phyloP scores from a whole-genome alignment of 2,888 invertebrate species.

The Xestia sexstrigata region DNA sequence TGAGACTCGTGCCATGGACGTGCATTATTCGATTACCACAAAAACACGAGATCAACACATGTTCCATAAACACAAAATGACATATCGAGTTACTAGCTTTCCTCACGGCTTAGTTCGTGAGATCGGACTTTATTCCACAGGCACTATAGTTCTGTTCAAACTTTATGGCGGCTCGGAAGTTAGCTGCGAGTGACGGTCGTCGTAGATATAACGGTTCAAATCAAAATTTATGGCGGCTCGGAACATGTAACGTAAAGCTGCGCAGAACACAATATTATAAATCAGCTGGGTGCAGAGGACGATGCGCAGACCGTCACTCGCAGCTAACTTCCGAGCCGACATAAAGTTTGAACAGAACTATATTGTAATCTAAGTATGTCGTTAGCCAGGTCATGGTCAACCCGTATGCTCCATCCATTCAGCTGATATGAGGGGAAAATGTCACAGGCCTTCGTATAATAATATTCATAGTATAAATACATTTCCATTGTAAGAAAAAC shows the following conservation, averaged over 20 bases:
- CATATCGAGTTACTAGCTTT: not conserved
- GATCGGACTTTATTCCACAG: not conserved
- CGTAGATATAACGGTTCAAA: not conserved
- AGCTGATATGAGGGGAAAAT: not conserved
- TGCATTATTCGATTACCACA: not conserved
- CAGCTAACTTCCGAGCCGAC: not conserved
- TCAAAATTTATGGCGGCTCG: not conserved
- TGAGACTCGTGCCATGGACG: not conserved
- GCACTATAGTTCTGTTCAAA: not conserved
- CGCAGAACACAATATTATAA: not conserved
- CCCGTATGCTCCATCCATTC: not conserved
- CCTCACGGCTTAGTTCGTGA: not conserved
- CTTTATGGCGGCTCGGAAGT: not conserved
- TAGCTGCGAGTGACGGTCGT: not conserved
- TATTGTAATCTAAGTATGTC: not conserved
- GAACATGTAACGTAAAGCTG: not conserved
- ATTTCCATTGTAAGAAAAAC: not conserved
- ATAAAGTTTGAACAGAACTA: not conserved
- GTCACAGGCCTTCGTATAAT: not conserved
- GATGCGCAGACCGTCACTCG: not conserved
- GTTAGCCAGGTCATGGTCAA: not conserved
- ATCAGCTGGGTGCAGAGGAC: not conserved
- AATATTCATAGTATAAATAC: not conserved
- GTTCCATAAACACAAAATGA: not conserved
- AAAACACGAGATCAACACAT: constrained; percentile 1